phyloP scores from a whole-genome alignment of 2,888 invertebrate species.

The Pachliopta kotzebuea region DNA sequence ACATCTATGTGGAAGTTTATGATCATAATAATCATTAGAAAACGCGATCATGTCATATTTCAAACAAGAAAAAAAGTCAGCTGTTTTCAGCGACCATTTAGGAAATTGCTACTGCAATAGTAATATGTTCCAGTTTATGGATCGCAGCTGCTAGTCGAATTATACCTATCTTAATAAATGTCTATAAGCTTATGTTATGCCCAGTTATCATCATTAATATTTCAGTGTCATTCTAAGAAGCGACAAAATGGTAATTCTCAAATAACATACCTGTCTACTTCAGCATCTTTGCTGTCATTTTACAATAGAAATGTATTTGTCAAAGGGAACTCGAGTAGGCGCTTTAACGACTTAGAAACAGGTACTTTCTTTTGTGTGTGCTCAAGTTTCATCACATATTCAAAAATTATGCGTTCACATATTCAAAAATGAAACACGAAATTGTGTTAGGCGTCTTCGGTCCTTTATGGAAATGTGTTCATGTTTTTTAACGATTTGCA shows the following conservation, averaged over 20 bases:
- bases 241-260: conserved; percentile 14
- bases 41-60: too few species aligned
- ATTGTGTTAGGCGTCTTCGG: conserved; percentile 35
- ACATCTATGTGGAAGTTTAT: too few species aligned
- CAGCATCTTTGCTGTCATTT: conserved; percentile 53
- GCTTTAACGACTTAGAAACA: conserved; percentile 60
- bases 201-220: conserved; percentile 4
- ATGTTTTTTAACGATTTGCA: conserved; percentile 51
- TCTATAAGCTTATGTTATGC: not conserved
- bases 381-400: conserved; percentile 63
- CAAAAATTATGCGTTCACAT: conserved; percentile 63
- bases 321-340: conserved; percentile 55
- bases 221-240: not conserved
- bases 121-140: too few species aligned
- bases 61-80: too few species aligned
- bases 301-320: conserved; percentile 67
- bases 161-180: too few species aligned
- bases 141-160: too few species aligned
- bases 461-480: conserved; percentile 52
- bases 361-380: conserved; percentile 56
- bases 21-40: too few species aligned
- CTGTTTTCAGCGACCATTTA: too few species aligned
- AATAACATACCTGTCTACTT: conserved; percentile 51
- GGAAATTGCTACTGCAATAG: too few species aligned
- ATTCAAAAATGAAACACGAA: conserved; percentile 46